A percentile compares a stretch with the other conserved stretches of the same genome.
phyloP scores from a whole-genome alignment of 2,888 invertebrate species.

The Caenorhabditis sp. region DNA sequence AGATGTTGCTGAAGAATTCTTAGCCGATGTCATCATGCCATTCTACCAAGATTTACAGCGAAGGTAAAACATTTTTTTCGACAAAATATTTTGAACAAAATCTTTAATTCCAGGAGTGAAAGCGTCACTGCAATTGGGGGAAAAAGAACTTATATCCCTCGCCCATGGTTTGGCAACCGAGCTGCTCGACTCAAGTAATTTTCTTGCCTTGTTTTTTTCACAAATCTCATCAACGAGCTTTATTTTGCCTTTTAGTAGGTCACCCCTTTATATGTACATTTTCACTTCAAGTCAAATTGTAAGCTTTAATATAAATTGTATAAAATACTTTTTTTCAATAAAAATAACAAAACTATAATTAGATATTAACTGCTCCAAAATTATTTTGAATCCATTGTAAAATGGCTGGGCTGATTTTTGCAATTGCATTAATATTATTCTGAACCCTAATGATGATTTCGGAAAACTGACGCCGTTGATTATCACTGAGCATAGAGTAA shows the following conservation, averaged over 20 bases:
- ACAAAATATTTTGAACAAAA: neutral
- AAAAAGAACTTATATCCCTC: conserved; percentile 30
- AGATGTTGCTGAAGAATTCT: conserved; percentile 44
- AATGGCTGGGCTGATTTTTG: neutral
- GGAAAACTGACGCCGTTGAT: conserved; percentile 11
- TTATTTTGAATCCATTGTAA: conserved; percentile 18
- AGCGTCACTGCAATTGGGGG: conserved; percentile 31
- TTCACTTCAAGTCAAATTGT: neutral
- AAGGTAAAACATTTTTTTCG: conserved; percentile 13
- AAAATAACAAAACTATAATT: neutral
- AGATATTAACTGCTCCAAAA: conserved; percentile 8
- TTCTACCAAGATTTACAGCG: conserved; percentile 40
- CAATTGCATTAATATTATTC: conserved; percentile 18
- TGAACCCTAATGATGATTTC: conserved; percentile 5
- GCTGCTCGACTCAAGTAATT: conserved; percentile 2
- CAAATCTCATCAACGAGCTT: conserved; percentile 5
- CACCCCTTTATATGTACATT: conserved; percentile 4
- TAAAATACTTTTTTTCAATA: neutral
- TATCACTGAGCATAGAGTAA: conserved; percentile 12
- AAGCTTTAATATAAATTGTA: conserved; percentile 4
- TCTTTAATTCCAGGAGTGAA: conserved; percentile 20
- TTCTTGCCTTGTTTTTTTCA: neutral
- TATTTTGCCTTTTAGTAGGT: neutral
- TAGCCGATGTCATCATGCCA: conserved; percentile 38
- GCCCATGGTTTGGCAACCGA: conserved; percentile 43